A percentile compares a stretch with the other conserved stretches of the same genome.
Evolutionary conservation across 2,888 invertebrate species (phyloP).

Genomic region (Meghimatium bilineatum): DNA sequence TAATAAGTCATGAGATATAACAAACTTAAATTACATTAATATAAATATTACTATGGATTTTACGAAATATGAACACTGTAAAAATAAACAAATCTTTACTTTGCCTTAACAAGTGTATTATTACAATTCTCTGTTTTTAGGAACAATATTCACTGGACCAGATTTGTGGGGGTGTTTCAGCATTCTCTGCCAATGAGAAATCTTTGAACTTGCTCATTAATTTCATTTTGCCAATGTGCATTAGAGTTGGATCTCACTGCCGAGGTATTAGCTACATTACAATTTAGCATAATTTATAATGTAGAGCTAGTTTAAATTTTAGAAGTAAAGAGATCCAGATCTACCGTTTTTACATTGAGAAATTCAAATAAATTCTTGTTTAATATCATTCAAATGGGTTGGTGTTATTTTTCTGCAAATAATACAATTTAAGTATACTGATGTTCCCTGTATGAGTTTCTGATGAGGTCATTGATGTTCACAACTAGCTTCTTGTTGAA

Average conservation of each 20-base stretch:
- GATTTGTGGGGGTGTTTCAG: conserved; percentile 93
- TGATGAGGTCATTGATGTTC: no score
- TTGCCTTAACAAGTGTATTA: neutral
- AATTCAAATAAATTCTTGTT: neutral
- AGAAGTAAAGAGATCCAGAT: neutral
- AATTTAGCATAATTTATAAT: neutral
- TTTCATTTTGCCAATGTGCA: conserved; percentile 94
- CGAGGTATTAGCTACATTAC: conserved; percentile 83
- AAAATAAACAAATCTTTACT: neutral
- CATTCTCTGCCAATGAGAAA: conserved; percentile 92
- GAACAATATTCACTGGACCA: conserved; percentile 85
- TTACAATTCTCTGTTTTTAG: conserved; percentile 54
- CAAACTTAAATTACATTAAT: no score
- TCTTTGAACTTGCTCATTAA: conserved; percentile 96
- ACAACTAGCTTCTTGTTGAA: no score
- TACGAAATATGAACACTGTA: no score
- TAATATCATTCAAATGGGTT: no score
- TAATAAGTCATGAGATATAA: no score
- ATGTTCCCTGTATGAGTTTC: no score
- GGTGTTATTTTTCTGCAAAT: no score
- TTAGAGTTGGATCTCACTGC: conserved; percentile 94
- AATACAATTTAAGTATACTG: no score
- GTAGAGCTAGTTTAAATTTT: neutral
- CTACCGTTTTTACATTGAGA: neutral
- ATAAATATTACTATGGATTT: no score